Base-by-base conservation (phyloP, 2,888 invertebrate species). In the Plagodis pulveraria region DNA sequence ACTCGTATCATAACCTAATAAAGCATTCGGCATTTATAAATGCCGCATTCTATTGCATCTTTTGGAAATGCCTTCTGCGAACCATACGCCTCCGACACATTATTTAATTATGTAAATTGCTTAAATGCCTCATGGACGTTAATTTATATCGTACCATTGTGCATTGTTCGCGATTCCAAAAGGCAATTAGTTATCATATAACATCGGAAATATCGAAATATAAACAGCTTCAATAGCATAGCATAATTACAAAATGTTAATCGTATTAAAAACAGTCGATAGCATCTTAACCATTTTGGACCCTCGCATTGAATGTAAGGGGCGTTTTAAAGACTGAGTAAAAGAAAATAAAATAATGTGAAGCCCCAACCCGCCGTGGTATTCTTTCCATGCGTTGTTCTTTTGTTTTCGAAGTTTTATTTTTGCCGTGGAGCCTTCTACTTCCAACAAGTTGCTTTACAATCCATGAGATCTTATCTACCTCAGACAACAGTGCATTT, bases 151-250 rank as follows among this genome's bases (percentile, higher is more conserved):
- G 22, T 22, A 22, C 22, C 22, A 22, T 22, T 22, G 22, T 22
- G 22, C 77, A 80, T 84, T 86, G 84, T 84, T 80, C 73, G 69
- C 73, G 72, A 80, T 83, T 79, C 73, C 72, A 79, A 69, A 66
- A 73, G 68, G 79, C 82, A 86, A 86, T 87, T 85, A 86, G 77
- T 78, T n/a, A n/a, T n/a, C n/a, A n/a, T n/a, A n/a, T n/a, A n/a
- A n/a, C n/a, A n/a, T 78, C 65, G 67, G 76, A 76, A 73, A 75
- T 77, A 78, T 78, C 72, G 68, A 74, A 80, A 79, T 76, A 78
- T 78, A 82, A 84, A 79, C 73, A 66, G 67, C 66, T 66, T 70
- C 73, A 70, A 79, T 77, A 80, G 72, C 72, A 78, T 77, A 80
- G 71, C 72, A 76, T 80, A 80, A 83, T 80, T 78, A 84, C 77